Conservation (phyloP, 2,797 vertebrate species). For the Chaunax sp. region DNA sequence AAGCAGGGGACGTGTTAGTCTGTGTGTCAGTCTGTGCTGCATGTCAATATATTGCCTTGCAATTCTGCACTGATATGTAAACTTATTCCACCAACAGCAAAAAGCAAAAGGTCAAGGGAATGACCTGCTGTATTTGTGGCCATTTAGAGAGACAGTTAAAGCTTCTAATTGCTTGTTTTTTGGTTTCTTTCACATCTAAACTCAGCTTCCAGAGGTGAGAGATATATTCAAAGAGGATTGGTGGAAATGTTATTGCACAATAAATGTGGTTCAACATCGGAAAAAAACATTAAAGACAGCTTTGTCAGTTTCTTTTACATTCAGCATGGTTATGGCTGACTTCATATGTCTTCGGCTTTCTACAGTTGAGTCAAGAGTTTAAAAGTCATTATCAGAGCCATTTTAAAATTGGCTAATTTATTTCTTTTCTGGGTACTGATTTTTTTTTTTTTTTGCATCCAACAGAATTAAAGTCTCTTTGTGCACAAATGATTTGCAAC, state of each 20-base stretch:
- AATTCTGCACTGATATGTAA: constrained; percentile 17
- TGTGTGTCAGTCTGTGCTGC: constrained; percentile 14
- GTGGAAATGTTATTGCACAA: not conserved
- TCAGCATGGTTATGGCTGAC: not conserved
- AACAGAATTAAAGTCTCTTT: constrained; percentile 19
- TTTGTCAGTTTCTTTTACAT: constrained; percentile 22
- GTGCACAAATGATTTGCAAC: constrained; percentile 37
- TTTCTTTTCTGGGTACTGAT: constrained; percentile 16
- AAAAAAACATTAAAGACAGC: constrained; percentile 2
- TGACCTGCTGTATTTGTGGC: constrained; percentile 42
- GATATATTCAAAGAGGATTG: not conserved
- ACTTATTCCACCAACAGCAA: constrained; percentile 7
- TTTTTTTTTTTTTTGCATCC: constrained; percentile 34
- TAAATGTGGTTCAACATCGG: constrained; percentile 5
- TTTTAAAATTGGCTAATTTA: constrained; percentile 1
- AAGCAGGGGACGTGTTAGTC: constrained; percentile 38
- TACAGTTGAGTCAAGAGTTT: constrained; percentile 7
- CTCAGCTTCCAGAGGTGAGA: constrained; percentile 11
- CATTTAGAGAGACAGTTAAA: constrained; percentile 21
- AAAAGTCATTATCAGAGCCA: constrained; percentile 25
- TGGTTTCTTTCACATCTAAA: constrained; percentile 14
- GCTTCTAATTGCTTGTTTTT: constrained; percentile 25
- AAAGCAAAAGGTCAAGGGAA: constrained; percentile 38
- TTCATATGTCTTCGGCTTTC: constrained; percentile 3
- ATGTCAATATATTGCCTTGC: constrained; percentile 39